Evolutionary conservation across 2,113 vertebrate species (phyloP), one percentile per base, ranked within the genome.

Genomic region (Laticauda colubrina): DNA sequence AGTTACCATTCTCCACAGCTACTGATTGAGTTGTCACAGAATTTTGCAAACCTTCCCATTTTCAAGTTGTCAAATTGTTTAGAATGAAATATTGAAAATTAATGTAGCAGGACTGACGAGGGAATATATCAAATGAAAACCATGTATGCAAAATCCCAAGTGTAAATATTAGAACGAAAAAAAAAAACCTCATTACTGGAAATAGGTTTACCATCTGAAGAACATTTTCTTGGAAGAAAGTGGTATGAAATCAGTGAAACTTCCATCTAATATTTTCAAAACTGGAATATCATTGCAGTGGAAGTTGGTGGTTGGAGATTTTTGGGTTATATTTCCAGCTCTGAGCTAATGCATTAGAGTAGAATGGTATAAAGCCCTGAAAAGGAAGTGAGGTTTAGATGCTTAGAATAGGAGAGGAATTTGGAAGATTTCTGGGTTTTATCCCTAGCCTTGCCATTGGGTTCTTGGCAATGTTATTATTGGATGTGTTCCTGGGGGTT

Each of bases 371-470:
- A 93, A 90, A 93, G 21, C 81, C 92, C 56, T 61, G 81, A 57
- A 90, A 93, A 51, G 89, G 92, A 93, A 93, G 57, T 64, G n/a
- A 24, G 92, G 86, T 64, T 90, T 93, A 86, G n/a, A 54, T 87
- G 53, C 34, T 57, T 59, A 59, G 54, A n/a, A 53, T 18, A 90
- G 34, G 39, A 92, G 14, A n/a, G 43, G 75, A 29, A 6, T 86
- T 87, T 53, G 89, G 89, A 90, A 90, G 81, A 61, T 93, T 90
- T 48, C 56, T 54, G 89, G 45, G 24, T 53, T 93, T 61, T 54
- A 86, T 86, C 89, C 56, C 45, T 81, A 93, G 81, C 45, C 54
- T 64, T 90, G 92, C 92, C 81, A 90, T 45, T 53, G 34, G 55
- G 56, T 24, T 90, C 26, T 90, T 90, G 54, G 81, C 89, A 90